Percentiles rank a stretch among this genome's conserved stretches.
Conservation (phyloP, 2,113 vertebrate species). For the Cervus canadensis region DNA sequence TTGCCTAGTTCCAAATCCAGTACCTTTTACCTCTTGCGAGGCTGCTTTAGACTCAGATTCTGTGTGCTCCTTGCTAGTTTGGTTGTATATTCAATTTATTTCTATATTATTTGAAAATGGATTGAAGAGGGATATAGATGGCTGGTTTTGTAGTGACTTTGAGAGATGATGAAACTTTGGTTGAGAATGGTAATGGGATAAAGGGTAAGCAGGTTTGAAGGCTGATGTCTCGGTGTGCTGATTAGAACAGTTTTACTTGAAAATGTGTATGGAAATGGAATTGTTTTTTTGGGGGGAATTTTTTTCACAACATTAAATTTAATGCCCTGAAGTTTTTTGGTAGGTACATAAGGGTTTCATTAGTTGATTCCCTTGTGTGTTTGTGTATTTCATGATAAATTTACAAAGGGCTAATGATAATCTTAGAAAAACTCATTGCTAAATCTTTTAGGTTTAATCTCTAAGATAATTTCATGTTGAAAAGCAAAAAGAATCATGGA, state of each 20-base stretch:
- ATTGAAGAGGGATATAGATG: not conserved
- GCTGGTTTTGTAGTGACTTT: not conserved
- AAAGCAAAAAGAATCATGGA: not conserved
- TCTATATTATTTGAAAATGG: not conserved
- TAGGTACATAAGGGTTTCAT: not conserved
- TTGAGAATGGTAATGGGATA: not conserved
- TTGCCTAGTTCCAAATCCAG: not conserved
- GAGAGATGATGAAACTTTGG: not conserved
- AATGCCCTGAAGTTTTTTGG: not conserved
- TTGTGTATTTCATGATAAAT: not conserved
- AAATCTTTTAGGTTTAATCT: not conserved
- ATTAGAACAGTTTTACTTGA: not conserved
- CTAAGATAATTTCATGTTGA: not conserved
- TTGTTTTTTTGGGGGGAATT: not conserved
- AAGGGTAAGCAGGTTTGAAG: not conserved
- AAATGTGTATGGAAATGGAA: not conserved
- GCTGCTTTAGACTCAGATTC: not conserved
- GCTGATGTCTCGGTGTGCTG: not conserved
- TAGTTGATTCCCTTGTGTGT: not conserved
- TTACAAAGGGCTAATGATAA: not conserved
- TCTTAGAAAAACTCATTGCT: not conserved
- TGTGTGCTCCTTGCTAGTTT: conserved; percentile 4
- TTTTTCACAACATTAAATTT: not conserved
- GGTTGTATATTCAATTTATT: not conserved
- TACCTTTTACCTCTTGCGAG: not conserved